Evolutionary conservation across 2,888 invertebrate species (phyloP).

Genomic region (Leptinotarsa peninsularis): DNA sequence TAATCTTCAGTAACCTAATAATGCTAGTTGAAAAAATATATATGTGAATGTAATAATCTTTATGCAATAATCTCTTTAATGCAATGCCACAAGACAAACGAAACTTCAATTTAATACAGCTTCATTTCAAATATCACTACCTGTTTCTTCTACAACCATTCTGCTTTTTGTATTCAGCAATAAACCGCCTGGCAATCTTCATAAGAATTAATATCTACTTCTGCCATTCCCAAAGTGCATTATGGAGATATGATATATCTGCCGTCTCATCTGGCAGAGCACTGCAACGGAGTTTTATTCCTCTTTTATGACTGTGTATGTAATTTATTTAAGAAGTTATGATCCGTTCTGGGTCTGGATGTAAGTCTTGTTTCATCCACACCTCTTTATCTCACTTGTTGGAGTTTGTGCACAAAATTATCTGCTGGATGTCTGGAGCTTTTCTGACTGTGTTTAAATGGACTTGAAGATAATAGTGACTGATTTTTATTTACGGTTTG

Average conservation of each 20-base stretch:
- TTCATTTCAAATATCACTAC: neutral
- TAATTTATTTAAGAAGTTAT: constrained; percentile 43
- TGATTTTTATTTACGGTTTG: constrained; percentile 6
- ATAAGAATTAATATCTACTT: constrained; percentile 43
- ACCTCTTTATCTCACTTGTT: constrained; percentile 40
- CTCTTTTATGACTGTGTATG: constrained; percentile 34
- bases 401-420: constrained; percentile 30
- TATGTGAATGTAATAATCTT: too few species aligned
- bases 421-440: constrained; percentile 29
- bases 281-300: constrained; percentile 32
- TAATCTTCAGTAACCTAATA: too few species aligned
- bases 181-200: constrained; percentile 34
- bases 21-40: too few species aligned
- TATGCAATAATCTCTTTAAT: too few species aligned
- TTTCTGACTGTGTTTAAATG: constrained; percentile 3
- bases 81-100: neutral
- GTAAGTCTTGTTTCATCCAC: constrained; percentile 33
- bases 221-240: constrained; percentile 38
- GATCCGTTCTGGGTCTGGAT: constrained; percentile 33
- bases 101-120: neutral
- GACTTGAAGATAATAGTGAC: neutral
- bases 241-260: constrained; percentile 38
- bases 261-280: constrained; percentile 30
- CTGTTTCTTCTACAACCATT: neutral
- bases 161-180: constrained; percentile 9